Evolutionary conservation across 1,140 invertebrate genomes (phyloP), one percentile per base, ranked within the genome.

Genomic region (Drosophila micromelanica): DNA sequence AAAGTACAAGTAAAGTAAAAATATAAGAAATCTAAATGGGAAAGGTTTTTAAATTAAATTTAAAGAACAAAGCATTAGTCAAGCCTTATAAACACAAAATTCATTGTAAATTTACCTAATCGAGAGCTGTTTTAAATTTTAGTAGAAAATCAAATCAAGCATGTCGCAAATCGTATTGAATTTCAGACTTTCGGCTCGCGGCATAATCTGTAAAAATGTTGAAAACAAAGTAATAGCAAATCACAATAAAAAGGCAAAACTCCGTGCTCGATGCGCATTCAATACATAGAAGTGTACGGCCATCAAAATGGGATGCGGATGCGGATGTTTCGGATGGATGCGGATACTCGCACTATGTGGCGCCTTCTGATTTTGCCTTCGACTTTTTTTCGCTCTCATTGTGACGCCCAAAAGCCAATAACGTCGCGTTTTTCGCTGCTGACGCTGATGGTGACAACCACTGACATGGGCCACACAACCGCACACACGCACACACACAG

Each of bases 381-480:
- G 23, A 20, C 11, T 13, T 56, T 56, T 74, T 76, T 27, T 11
- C 6, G 8, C 35, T 46, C 52, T 76, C 75, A 60, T 62, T 52
- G 72, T 74, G 64, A 78, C 82, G 72, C 78, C 51, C 57, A 82
- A 89, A 87, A 87, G 84, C 84, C 84, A 89, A 89, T 89, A 89
- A 84, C 73, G 73, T 54, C 57, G 81, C 49, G 56, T 61, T 61
- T 82, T 70, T 76, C 71, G 80, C 48, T 60, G 71, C 65, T 84
- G 69, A 76, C 78, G 71, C 72, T 81, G 84, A 87, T 89, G 84
- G 84, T 89, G 84, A 87, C 84, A 87, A 72, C 73, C 84, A 82
- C 79, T 82, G 84, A 87, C 82, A 87, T 79, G 82, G 42, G 62
- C 63, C 51, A 57, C 69, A 64, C 48, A 67, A 65, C 51, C 65